These are phyloP conservation scores for Montipora capitata DNA, from an alignment of 92 coral and sea anemone species.

Conservation along the genomic window DNA sequence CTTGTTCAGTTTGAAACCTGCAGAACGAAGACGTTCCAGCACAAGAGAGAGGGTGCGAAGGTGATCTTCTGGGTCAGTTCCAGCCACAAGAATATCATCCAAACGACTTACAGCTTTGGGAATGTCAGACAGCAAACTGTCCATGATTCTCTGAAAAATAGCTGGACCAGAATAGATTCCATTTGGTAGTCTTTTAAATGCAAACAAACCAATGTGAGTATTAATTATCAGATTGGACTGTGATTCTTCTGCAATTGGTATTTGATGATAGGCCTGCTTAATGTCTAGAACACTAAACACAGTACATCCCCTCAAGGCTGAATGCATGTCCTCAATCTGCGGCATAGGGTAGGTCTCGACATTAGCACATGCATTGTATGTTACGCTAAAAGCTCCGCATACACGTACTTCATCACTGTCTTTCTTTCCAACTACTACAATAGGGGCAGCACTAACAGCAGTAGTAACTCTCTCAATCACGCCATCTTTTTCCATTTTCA, in stretches of 20 bases:
- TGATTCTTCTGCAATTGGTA: conserved; percentile 68
- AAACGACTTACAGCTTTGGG: too few species aligned
- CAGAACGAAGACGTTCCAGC: background rate
- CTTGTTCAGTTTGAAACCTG: background rate
- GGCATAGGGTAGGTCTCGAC: conserved; percentile 63
- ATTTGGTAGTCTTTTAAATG: conserved; percentile 59
- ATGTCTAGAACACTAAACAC: conserved; percentile 9
- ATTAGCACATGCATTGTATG: conserved; percentile 60
- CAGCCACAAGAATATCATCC: background rate
- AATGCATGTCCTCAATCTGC: conserved; percentile 65
- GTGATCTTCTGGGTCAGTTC: too few species aligned
- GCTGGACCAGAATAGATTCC: conserved; percentile 67
- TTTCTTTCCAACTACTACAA: conserved; percentile 65
- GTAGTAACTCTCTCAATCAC: conserved; percentile 71
- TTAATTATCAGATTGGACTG: background rate
- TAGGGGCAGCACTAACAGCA: conserved; percentile 79
- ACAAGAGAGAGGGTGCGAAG: too few species aligned
- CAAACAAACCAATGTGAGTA: background rate
- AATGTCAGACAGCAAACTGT: too few species aligned
- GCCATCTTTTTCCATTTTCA: conserved; percentile 64
- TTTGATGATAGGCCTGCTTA: conserved; percentile 73
- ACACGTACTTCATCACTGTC: conserved; percentile 65
- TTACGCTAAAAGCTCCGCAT: conserved; percentile 73
- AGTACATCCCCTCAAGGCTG: conserved; percentile 37
- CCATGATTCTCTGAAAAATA: conserved; percentile 11